Percentiles rank a stretch among this genome's conserved stretches.
phyloP scores from a whole-genome alignment of 2,113 vertebrate species.

The Coptodon rendalli region DNA sequence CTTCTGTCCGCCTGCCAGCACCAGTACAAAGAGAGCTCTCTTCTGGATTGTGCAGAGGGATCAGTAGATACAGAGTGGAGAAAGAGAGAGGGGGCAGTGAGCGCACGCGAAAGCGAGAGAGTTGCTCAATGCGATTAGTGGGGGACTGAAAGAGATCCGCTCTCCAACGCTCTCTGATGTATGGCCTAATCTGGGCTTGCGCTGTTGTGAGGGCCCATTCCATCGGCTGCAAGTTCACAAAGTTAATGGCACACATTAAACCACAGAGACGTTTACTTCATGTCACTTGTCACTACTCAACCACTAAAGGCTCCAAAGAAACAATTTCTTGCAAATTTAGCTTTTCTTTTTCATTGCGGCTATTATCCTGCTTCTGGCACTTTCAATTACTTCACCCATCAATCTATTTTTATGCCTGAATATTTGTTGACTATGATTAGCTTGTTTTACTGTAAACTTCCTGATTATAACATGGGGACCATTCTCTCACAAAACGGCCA shows the following conservation, averaged over 20 bases:
- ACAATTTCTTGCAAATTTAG: neutral
- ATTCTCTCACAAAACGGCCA: neutral
- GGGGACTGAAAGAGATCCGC: constrained; percentile 51
- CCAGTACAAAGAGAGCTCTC: constrained; percentile 64
- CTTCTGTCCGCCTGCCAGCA: constrained; percentile 58
- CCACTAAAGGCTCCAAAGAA: neutral
- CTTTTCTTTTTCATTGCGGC: neutral
- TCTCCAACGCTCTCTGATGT: constrained; percentile 57
- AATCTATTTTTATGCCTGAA: neutral
- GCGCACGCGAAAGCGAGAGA: constrained; percentile 13
- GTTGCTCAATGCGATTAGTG: constrained; percentile 57
- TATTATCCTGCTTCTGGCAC: neutral
- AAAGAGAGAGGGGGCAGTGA: constrained; percentile 32
- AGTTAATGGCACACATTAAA: constrained; percentile 50
- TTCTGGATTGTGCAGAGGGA: constrained; percentile 54
- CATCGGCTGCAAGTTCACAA: constrained; percentile 32
- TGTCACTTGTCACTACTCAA: neutral
- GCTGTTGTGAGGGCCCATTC: constrained; percentile 18
- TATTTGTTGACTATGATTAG: neutral
- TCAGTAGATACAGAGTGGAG: constrained; percentile 49
- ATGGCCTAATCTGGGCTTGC: constrained; percentile 51
- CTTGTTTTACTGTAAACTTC: neutral
- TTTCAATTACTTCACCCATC: neutral
- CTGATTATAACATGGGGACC: neutral
- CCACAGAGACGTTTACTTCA: neutral